Evolutionary conservation across 2,113 vertebrate genomes (phyloP), one percentile per base, ranked within the genome.

Genomic region (Procapra przewalskii): DNA sequence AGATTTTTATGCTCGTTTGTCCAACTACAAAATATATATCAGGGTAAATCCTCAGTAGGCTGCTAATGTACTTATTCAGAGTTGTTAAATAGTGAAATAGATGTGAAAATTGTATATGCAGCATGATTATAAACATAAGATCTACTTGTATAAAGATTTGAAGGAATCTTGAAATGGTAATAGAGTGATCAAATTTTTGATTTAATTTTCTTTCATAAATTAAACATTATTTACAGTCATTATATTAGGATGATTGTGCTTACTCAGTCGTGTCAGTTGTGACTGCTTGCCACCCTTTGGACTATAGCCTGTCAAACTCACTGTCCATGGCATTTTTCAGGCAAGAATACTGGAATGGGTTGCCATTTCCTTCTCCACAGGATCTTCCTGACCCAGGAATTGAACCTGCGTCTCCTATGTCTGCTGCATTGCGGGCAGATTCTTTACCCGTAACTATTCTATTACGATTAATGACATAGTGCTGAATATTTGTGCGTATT

Each of bases 181-280:
- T 86, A 87, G 54, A 50, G 19, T 87, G 25, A 25, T 67, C 57
- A 29, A 52, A 40, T 71, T 91, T 96, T 96, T 36, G 2, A 27
- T 86, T 94, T 36, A 77, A 3, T 92, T 97, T 85, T 85, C 59
- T 57, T 90, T 87, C 88, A 93, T 36, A 96, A 83, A 71, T 79
- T 83, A 64, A 95, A 23, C 45, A 50, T 79, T 80, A 55, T 84
- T 80, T 62, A 54, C 36, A 52, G 6, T 82, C 23, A 88, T 94
- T 82, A 4, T 87, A 48, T 48, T 95, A 33, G 87, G 96, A n/a
- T 60, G 43, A 25, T 96, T 54, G 71, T 29, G 36, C 36, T 40
- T 40, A 13, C 36, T 75, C 67, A 40, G 19, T 75, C 5, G 0
- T 75, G 67, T 25, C 67, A 36, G 17, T 21, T 71, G n/a, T 40